Evolutionary conservation across 2,888 invertebrate genomes (phyloP).

Genomic region (Lepidochitona cinerea): DNA sequence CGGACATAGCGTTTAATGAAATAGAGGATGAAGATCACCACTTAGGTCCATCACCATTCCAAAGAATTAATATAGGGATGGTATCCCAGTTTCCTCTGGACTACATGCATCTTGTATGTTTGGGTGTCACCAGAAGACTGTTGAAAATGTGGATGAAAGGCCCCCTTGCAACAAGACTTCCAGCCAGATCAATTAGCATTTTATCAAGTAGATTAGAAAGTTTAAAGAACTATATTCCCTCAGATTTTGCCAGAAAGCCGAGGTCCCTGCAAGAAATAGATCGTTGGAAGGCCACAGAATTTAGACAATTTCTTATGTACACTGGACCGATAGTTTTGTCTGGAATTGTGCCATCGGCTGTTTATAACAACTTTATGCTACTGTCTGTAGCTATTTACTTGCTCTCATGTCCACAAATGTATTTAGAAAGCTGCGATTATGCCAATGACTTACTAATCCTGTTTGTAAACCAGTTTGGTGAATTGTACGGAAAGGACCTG

Average conservation of each 20-base stretch:
- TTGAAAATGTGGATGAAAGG: conserved; percentile 45
- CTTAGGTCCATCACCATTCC: conserved; percentile 26
- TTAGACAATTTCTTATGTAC: conserved; percentile 45
- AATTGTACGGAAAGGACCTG: conserved; percentile 56
- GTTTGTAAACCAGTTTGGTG: conserved; percentile 42
- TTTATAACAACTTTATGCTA: conserved; percentile 45
- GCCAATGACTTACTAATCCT: conserved; percentile 30
- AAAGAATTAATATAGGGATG: conserved; percentile 34
- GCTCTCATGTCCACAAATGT: neutral
- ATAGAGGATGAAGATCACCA: conserved; percentile 31
- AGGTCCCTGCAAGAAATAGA: conserved; percentile 38
- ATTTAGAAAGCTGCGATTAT: conserved; percentile 26
- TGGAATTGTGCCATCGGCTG: conserved; percentile 22
- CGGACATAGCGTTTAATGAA: conserved; percentile 16
- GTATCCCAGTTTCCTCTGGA: conserved; percentile 49
- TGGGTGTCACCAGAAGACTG: conserved; percentile 54
- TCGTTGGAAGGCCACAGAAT: conserved; percentile 56
- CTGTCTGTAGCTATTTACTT: conserved; percentile 38
- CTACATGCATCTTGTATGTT: conserved; percentile 57
- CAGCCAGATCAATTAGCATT: neutral
- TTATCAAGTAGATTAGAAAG: neutral
- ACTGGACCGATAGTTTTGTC: conserved; percentile 39
- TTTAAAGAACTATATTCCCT: conserved; percentile 11
- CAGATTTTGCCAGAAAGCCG: conserved; percentile 49
- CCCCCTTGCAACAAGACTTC: conserved; percentile 12